phyloP scores from a whole-genome alignment of 2,888 invertebrate species.

The Torymus tubicola region DNA sequence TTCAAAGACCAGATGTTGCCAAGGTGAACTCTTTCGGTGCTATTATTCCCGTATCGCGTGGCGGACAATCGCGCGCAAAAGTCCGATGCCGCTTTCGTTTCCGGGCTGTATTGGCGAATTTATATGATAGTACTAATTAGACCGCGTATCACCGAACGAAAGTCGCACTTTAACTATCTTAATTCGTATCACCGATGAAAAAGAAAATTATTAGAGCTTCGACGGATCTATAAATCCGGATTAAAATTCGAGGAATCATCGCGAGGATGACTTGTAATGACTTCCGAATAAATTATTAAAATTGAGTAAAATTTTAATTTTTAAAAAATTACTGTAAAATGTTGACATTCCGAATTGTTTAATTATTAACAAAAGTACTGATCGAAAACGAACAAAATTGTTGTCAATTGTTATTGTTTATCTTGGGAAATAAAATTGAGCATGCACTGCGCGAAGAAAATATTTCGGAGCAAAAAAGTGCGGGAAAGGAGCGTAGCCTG shows the following conservation, averaged over 20 bases:
- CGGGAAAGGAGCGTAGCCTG: conserved; percentile 29
- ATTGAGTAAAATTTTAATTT: not conserved
- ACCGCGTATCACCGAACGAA: not conserved
- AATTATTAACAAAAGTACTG: not conserved
- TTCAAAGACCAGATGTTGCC: conserved; percentile 32
- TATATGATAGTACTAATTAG: not conserved
- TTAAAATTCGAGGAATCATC: too few relatives aligned
- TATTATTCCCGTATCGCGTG: not conserved
- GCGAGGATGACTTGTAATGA: too few relatives aligned
- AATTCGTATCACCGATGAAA: not conserved
- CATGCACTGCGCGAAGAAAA: not conserved
- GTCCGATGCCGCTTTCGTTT: not conserved
- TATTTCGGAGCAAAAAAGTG: conserved; percentile 44
- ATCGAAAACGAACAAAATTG: not conserved
- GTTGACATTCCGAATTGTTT: not conserved
- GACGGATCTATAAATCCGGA: conserved; percentile 18
- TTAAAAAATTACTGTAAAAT: not conserved
- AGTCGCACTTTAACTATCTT: conserved; percentile 29
- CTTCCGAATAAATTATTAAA: not conserved
- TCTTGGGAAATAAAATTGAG: too few relatives aligned
- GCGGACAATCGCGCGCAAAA: not conserved
- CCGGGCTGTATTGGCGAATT: conserved; percentile 1
- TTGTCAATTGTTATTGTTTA: too few relatives aligned
- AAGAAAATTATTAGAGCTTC: not conserved
- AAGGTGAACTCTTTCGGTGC: not conserved